A percentile compares a stretch with the other conserved stretches of the same genome.
Conservation (phyloP, 2,113 vertebrate genomes). For the Pelvicachromis taeniatus region DNA sequence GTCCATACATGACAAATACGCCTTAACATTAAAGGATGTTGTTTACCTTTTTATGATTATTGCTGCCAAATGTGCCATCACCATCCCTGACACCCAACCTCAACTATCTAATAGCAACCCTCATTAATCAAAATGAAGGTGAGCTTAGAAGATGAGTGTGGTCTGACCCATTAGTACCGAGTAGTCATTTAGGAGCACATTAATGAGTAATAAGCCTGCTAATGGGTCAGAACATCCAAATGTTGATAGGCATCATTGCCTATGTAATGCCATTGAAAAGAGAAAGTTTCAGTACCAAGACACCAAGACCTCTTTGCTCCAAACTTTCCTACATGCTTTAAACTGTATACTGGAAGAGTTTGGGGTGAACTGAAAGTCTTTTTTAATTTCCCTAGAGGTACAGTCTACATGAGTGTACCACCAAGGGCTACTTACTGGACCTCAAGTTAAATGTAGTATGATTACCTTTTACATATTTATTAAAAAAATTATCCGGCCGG, state of each 20-base stretch:
- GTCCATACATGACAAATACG: not conserved
- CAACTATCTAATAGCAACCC: not conserved
- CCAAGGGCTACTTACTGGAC: not conserved
- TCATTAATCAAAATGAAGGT: not conserved
- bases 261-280: not conserved
- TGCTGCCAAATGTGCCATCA: not conserved
- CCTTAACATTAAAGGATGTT: not conserved
- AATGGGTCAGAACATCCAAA: not conserved
- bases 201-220: not conserved
- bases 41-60: not conserved
- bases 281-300: not conserved
- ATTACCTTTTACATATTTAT: not conserved
- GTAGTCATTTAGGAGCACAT: not conserved
- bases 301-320: fast-evolving
- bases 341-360: not conserved
- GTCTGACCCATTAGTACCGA: not conserved
- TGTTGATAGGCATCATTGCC: fast-evolving
- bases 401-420: not conserved
- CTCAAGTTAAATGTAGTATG: not conserved
- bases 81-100: not conserved
- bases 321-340: not conserved
- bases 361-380: not conserved
- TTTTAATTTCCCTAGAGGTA: not conserved
- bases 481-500: no score
- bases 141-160: not conserved